Conservation (phyloP, 2,888 invertebrate species). For the Siphlonurus alternatus region DNA sequence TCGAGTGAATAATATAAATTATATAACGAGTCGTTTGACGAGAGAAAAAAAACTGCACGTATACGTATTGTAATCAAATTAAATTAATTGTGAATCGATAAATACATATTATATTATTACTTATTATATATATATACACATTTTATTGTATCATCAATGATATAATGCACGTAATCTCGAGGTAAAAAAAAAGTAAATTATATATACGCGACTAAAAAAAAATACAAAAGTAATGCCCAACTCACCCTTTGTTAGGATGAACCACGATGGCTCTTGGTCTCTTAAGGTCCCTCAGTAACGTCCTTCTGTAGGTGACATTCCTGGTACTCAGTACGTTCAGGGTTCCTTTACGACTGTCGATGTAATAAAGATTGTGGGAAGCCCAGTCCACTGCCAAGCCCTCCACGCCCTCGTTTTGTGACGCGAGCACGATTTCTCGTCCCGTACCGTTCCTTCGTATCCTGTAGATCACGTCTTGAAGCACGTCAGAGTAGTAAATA, state of each 20-base stretch:
- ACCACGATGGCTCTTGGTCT: slow-evolving; percentile 91
- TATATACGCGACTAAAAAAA: no score
- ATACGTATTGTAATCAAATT: no score
- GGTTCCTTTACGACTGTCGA: slow-evolving; percentile 86
- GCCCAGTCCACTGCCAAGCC: slow-evolving; percentile 93
- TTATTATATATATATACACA: no score
- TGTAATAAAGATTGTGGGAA: slow-evolving; percentile 87
- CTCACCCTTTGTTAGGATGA: slow-evolving; percentile 76
- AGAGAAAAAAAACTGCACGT: no score
- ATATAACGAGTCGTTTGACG: no score
- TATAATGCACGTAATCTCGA: no score
- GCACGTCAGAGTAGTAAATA: slow-evolving; percentile 94
- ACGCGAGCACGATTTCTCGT: slow-evolving; percentile 78
- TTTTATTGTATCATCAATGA: no score
- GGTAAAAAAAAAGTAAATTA: no score
- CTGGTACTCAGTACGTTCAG: slow-evolving; percentile 80
- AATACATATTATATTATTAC: no score
- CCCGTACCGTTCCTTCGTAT: slow-evolving; percentile 63
- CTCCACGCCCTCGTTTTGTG: slow-evolving; percentile 94
- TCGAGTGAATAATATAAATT: no score
- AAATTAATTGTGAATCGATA: no score
- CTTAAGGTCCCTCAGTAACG: slow-evolving; percentile 71
- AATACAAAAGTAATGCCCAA: no score
- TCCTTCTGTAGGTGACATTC: slow-evolving; percentile 68
- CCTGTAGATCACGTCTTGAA: slow-evolving; percentile 80